Evolutionary conservation across 1,140 invertebrate species (phyloP).

Genomic region (Heliothis virescens): DNA sequence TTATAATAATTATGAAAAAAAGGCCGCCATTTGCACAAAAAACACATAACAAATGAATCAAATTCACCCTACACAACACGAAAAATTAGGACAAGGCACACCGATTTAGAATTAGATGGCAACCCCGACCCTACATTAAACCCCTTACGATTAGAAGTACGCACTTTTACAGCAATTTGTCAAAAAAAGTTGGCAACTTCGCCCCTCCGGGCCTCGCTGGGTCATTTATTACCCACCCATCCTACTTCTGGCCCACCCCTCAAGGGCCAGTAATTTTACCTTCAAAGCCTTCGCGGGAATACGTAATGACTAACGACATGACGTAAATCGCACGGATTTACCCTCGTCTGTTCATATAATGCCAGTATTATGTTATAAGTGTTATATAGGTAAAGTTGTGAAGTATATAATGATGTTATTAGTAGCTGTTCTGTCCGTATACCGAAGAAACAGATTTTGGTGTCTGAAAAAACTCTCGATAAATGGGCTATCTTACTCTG

Average conservation of each 20-base stretch:
- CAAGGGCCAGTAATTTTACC: constrained; percentile 78
- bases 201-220: constrained; percentile 62
- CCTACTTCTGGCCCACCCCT: constrained; percentile 54
- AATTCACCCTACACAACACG: not conserved
- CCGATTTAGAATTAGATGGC: constrained; percentile 6
- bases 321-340: constrained; percentile 78
- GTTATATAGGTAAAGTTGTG: not conserved
- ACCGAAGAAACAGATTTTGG: too few relatives aligned
- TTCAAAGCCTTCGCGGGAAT: constrained; percentile 81
- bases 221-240: constrained; percentile 79
- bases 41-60: not conserved
- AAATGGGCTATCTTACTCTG: too few relatives aligned
- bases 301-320: constrained; percentile 79
- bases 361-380: constrained; percentile 29
- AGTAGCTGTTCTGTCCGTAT: too few relatives aligned
- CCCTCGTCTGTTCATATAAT: constrained; percentile 63
- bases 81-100: constrained; percentile 6
- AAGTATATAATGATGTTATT: too few relatives aligned
- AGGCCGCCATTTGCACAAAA: not conserved
- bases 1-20: too few relatives aligned
- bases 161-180: constrained; percentile 80
- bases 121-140: constrained; percentile 40
- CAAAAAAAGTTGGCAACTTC: constrained; percentile 80
- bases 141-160: constrained; percentile 54
- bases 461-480: too few relatives aligned